These are phyloP conservation scores for Vicugna pacos DNA, from an alignment of 2,113 vertebrate genomes.

Conservation along the genomic window DNA sequence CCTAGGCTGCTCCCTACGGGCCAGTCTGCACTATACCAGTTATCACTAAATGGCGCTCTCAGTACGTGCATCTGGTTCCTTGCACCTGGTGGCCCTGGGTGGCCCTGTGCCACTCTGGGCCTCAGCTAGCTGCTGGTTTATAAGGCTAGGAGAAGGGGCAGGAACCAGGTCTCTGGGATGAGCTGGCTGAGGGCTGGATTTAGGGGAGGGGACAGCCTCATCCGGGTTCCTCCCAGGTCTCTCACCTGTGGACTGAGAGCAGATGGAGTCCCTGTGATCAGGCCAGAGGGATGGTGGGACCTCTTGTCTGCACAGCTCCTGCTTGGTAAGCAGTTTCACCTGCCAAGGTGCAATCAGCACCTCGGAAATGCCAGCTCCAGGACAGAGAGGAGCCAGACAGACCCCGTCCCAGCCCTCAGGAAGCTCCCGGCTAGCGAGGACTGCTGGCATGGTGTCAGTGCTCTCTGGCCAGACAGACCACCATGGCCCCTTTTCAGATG, in stretches of 20 bases:
- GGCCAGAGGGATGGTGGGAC: neutral
- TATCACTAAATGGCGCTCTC: no score
- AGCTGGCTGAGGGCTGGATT: neutral
- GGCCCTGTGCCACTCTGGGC: neutral
- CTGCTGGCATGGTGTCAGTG: neutral
- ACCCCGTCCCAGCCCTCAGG: neutral
- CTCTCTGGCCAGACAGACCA: neutral
- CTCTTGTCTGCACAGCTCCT: neutral
- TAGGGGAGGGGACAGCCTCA: neutral
- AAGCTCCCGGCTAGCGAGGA: neutral
- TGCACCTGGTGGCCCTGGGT: neutral
- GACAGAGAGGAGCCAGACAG: neutral
- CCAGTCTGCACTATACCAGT: accelerated
- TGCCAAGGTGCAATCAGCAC: neutral
- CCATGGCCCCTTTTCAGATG: accelerated
- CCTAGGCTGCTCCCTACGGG: neutral
- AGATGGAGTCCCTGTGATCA: neutral
- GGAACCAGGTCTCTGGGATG: neutral
- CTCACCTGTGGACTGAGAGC: neutral
- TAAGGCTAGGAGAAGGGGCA: neutral
- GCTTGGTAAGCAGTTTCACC: neutral
- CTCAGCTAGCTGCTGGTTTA: no score
- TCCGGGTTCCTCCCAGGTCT: neutral
- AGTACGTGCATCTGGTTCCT: neutral
- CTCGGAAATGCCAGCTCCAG: neutral